Conservation (phyloP, 2,888 invertebrate genomes). For the Lamproptera curius region DNA sequence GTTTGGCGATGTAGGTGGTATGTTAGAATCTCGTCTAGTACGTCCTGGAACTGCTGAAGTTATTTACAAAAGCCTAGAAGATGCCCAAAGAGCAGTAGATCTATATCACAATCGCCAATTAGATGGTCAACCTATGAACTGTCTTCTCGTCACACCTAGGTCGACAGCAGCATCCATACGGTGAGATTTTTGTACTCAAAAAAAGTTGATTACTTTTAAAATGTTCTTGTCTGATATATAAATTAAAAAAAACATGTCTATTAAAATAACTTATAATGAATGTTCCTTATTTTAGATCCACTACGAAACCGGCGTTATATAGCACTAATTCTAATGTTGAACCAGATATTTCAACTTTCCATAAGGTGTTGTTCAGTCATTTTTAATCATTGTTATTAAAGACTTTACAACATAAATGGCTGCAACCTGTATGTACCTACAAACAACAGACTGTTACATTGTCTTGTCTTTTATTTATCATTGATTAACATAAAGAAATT, state of each 20-base stretch:
- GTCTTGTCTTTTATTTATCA: too few relatives aligned
- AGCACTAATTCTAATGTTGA: constrained; percentile 79
- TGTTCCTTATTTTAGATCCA: constrained; percentile 46
- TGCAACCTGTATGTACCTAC: too few relatives aligned
- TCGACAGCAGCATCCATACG: constrained; percentile 38
- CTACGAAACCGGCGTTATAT: constrained; percentile 57
- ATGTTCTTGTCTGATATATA: too few relatives aligned
- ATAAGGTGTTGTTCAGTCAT: constrained; percentile 82
- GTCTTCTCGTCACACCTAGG: constrained; percentile 88
- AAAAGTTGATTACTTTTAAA: too few relatives aligned
- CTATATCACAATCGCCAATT: constrained; percentile 95
- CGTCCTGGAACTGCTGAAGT: constrained; percentile 95
- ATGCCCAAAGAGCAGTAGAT: constrained; percentile 94
- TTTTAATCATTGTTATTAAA: constrained; percentile 34
- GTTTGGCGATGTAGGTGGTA: constrained; percentile 94
- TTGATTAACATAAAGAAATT: too few relatives aligned
- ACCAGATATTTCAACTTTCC: constrained; percentile 83
- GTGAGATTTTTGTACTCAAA: constrained; percentile 33
- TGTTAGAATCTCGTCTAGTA: constrained; percentile 89
- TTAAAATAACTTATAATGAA: too few relatives aligned
- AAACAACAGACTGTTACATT: too few relatives aligned
- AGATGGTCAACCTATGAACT: constrained; percentile 96
- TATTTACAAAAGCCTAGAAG: constrained; percentile 89
- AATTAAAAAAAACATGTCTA: too few relatives aligned
- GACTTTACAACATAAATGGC: not conserved